Evolutionary conservation across 2,888 invertebrate species (phyloP), one percentile per base, ranked within the genome.

Genomic region (Brachyopa scutellaris): DNA sequence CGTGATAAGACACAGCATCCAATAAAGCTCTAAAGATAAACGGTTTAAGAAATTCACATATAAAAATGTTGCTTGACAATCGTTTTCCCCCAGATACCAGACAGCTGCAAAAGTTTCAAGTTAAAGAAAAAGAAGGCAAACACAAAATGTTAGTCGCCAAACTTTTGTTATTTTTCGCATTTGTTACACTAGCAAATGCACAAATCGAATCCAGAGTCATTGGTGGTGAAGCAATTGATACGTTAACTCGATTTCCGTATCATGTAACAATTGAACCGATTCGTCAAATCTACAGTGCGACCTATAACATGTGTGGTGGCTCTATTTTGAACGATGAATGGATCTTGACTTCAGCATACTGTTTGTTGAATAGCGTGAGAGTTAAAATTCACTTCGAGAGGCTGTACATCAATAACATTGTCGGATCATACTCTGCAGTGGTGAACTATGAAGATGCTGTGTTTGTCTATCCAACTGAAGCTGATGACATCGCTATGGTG

Each of bases 171-270:
- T 8, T 45, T 23, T 3, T 23, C n/a, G 5, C 45, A 9, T 21
- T 23, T n/a, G 45, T 17, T 2, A 5, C 45, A 1, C 7, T 21
- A 2, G 9, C 23, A 7, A 15, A 2, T 15, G 19, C 23, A 8
- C 6, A 31, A n/a, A 11, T 40, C 2, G 7, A 31, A n/a, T 15
- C 33, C 8, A 26, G 26, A 2, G 36, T 69, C 2, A 11, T 29
- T 17, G 49, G 62, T 29, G 64, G 83, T 8, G 40, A 53, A 8
- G 6, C 21, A 8, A 47, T 69, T 17, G 73, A 78, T 23, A 73
- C 73, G 0, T 9, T 84, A 2, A 26, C 45, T 13, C 55, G 73
- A 26, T 84, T 84, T 31, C 83, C 78, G 0, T 77, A 84, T 64
- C 73, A 84, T 36, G 83, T 84, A 1, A 78, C 64, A 6, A 64